phyloP scores from a whole-genome alignment of 2,888 invertebrate species.

The Polyploca ridens region DNA sequence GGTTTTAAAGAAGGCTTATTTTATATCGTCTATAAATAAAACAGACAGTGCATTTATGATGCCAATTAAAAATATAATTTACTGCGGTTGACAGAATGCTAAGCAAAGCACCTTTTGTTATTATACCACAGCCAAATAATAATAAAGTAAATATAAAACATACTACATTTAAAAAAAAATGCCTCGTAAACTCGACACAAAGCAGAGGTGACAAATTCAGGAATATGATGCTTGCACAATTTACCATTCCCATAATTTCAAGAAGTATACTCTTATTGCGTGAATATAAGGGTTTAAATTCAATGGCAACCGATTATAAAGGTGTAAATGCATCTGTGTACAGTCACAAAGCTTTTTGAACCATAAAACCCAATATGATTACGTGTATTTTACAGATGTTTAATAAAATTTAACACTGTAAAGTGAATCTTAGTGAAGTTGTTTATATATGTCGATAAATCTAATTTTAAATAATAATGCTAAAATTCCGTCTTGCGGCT shows the following conservation, averaged over 20 bases:
- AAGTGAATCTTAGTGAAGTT: slow-evolving; percentile 2
- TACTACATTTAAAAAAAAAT: not conserved
- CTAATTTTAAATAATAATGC: too few species aligned
- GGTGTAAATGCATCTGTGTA: slow-evolving; percentile 13
- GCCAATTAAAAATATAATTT: not conserved
- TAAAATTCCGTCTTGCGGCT: too few species aligned
- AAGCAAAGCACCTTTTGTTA: not conserved
- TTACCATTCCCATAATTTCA: not conserved
- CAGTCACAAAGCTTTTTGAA: slow-evolving; percentile 35
- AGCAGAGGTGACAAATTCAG: not conserved
- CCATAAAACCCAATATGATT: slow-evolving; percentile 45
- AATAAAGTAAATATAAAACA: not conserved
- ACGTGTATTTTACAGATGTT: slow-evolving; percentile 50
- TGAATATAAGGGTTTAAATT: not conserved
- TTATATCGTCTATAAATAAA: not conserved
- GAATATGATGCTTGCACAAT: not conserved
- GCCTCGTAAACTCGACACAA: not conserved
- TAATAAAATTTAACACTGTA: slow-evolving; percentile 52
- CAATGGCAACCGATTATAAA: not conserved
- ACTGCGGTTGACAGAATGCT: not conserved
- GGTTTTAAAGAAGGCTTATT: not conserved
- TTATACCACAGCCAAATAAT: not conserved
- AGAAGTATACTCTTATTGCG: not conserved
- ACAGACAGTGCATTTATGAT: not conserved
- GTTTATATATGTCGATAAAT: not conserved